A percentile compares a stretch with the other conserved stretches of the same genome.
Conservation (phyloP, 2,797 vertebrate genomes). For the Champsocephalus gunnari region DNA sequence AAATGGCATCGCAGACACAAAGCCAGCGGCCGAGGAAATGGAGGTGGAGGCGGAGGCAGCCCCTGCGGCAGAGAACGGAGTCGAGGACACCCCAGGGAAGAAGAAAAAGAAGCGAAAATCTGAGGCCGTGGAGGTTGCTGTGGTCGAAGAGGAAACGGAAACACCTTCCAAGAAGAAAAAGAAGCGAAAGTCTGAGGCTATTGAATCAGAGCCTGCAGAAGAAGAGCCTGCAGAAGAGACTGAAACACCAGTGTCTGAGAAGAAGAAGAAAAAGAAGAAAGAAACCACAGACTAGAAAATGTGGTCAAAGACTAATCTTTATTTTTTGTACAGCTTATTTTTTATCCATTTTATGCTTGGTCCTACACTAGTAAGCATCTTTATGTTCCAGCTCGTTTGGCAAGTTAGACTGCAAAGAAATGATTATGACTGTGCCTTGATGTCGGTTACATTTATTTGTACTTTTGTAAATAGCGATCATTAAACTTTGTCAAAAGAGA, state of each 20-base stretch:
- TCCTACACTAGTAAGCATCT: background rate
- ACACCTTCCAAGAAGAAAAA: constrained; percentile 75
- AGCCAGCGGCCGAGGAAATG: constrained; percentile 33
- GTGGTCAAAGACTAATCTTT: constrained; percentile 33
- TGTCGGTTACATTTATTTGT: constrained; percentile 15
- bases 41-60: constrained; percentile 29
- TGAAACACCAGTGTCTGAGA: constrained; percentile 36
- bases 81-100: constrained; percentile 62
- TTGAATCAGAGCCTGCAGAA: constrained; percentile 69
- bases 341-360: constrained; percentile 30
- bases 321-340: constrained; percentile 71
- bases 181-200: constrained; percentile 56
- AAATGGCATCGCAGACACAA: constrained; percentile 60
- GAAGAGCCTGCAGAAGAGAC: constrained; percentile 56
- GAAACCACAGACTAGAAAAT: constrained; percentile 34
- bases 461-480: constrained; percentile 67
- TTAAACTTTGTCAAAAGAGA: constrained; percentile 23
- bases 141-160: constrained; percentile 3
- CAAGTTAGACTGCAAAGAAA: constrained; percentile 26
- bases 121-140: background rate
- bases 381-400: constrained; percentile 13
- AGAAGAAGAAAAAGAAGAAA: constrained; percentile 81
- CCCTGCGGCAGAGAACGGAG: constrained; percentile 67
- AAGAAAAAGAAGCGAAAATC: constrained; percentile 75
- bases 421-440: constrained; percentile 70